Conservation (phyloP, 2,888 invertebrate species). For the Geotrupes spiniger region DNA sequence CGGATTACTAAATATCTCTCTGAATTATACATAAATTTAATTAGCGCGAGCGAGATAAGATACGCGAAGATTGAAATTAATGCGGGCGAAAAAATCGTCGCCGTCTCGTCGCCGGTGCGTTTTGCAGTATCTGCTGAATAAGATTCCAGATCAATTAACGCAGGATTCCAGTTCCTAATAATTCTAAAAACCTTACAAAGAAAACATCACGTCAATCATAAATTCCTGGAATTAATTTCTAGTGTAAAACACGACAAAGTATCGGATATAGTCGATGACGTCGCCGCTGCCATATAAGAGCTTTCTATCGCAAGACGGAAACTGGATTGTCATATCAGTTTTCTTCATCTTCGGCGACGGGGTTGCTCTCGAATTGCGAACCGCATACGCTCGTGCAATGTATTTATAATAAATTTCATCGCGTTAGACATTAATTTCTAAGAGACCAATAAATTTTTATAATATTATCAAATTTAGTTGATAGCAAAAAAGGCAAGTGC, state of each 20-base stretch:
- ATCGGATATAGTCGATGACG: slow-evolving; percentile 22
- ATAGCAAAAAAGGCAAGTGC: no score
- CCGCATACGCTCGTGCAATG: background rate
- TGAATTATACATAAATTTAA: slow-evolving; percentile 10
- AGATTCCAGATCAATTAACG: slow-evolving; percentile 35
- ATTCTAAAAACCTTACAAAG: slow-evolving; percentile 35
- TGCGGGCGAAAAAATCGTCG: slow-evolving; percentile 11
- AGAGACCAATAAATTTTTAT: no score
- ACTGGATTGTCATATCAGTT: slow-evolving; percentile 16
- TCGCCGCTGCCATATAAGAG: slow-evolving; percentile 14
- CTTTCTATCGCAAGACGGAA: slow-evolving; percentile 12
- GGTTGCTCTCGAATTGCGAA: no score
- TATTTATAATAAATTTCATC: no score
- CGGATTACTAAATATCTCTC: background rate
- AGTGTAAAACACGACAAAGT: slow-evolving; percentile 29
- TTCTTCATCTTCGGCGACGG: background rate
- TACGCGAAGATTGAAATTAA: slow-evolving; percentile 2
- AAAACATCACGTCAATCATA: slow-evolving; percentile 29
- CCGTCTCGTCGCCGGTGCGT: slow-evolving; percentile 31
- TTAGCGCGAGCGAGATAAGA: slow-evolving; percentile 8
- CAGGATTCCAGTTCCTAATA: slow-evolving; percentile 37
- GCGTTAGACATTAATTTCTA: no score
- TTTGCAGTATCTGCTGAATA: slow-evolving; percentile 28
- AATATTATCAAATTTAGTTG: no score
- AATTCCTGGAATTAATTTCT: slow-evolving; percentile 31